A percentile compares a stretch with the other conserved stretches of the same genome.
Conservation (phyloP, 2,888 invertebrate genomes). For the Aleiodes alternator region DNA sequence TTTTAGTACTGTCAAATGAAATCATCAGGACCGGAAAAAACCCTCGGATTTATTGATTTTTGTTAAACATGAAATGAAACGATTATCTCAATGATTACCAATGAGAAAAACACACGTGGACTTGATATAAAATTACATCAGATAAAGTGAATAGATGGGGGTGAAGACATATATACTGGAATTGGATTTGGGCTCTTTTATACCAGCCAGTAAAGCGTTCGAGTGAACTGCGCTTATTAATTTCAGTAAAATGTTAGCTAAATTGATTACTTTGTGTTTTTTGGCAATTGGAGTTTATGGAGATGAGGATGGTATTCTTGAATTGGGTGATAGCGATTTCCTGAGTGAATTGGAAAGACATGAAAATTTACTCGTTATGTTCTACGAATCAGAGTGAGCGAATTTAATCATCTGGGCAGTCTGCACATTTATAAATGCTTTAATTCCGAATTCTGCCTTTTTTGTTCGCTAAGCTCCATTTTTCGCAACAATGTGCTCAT, state of each 20-base stretch:
- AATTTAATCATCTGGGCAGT: constrained; percentile 49
- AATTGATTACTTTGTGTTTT: constrained; percentile 62
- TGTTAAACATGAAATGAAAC: background rate
- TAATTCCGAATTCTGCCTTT: background rate
- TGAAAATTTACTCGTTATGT: constrained; percentile 94
- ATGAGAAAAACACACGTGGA: too few species aligned
- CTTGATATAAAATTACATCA: too few species aligned
- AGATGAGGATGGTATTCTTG: constrained; percentile 85
- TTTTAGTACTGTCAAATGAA: too few species aligned
- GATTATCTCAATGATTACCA: too few species aligned
- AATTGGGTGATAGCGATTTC: constrained; percentile 88
- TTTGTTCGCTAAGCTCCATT: background rate
- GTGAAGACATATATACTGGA: constrained; percentile 36
- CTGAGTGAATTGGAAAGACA: constrained; percentile 82
- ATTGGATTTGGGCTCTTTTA: constrained; percentile 5
- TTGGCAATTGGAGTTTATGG: constrained; percentile 74
- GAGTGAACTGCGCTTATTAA: background rate
- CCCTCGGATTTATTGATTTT: too few species aligned
- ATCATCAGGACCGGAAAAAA: too few species aligned
- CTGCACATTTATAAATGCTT: background rate
- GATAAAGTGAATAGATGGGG: background rate
- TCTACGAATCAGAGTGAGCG: constrained; percentile 95
- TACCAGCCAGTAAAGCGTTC: constrained; percentile 21
- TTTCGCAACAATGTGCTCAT: background rate
- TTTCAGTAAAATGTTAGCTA: constrained; percentile 62